These are phyloP conservation scores for Podarcis muralis DNA, from an alignment of 2,113 vertebrate genomes.

Conservation along the genomic window DNA sequence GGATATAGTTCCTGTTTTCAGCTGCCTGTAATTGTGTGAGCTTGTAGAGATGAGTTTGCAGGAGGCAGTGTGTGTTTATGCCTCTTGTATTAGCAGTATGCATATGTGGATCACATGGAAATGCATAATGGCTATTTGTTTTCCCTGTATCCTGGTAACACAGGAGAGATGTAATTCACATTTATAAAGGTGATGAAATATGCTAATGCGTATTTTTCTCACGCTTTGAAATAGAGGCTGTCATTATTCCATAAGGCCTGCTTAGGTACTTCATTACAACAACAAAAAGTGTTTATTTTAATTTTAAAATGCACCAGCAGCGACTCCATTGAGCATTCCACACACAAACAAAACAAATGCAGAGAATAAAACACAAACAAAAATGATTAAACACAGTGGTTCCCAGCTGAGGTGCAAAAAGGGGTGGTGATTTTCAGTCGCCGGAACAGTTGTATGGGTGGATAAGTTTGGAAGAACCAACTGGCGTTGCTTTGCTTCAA, in stretches of 20 bases:
- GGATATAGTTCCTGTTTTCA: not conserved
- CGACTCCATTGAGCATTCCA: not conserved
- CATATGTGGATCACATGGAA: not conserved
- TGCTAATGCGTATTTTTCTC: constrained; percentile 37
- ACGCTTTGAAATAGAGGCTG: constrained; percentile 26
- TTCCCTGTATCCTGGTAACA: not conserved
- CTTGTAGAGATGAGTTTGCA: not conserved
- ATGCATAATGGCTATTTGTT: not conserved
- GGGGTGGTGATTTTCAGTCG: not conserved
- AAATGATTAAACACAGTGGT: not conserved
- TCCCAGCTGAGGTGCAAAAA: not conserved
- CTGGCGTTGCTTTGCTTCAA: not conserved
- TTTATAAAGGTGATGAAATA: constrained; percentile 27
- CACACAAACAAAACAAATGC: not conserved
- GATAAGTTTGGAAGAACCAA: not conserved
- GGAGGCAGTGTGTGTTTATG: not conserved
- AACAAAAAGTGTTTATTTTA: constrained; percentile 23
- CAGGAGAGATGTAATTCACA: not conserved
- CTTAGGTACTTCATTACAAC: constrained; percentile 47
- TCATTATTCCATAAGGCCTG: constrained; percentile 52
- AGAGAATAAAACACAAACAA: not conserved
- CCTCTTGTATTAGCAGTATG: not conserved
- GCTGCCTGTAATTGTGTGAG: not conserved
- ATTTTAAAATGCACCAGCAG: not conserved
- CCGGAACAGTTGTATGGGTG: not conserved